phyloP scores from a whole-genome alignment of 2,888 invertebrate species.

The Agriopis marginaria region DNA sequence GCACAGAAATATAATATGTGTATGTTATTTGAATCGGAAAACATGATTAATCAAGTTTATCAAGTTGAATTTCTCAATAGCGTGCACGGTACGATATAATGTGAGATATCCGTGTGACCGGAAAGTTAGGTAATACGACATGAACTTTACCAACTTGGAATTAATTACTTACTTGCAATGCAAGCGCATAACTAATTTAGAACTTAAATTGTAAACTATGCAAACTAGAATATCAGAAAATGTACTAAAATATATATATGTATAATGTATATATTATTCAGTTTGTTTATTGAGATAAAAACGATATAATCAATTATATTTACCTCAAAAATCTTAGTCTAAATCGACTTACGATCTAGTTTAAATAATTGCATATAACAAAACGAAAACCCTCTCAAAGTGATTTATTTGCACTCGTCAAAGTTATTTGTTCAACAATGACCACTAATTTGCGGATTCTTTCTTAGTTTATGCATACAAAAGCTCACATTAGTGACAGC shows the following conservation, averaged over 20 bases:
- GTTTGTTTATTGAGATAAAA: too few species aligned
- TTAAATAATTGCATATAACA: slow-evolving; percentile 17
- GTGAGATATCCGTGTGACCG: slow-evolving; percentile 47
- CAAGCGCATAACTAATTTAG: not conserved
- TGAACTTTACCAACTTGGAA: slow-evolving; percentile 26
- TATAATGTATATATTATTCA: too few species aligned
- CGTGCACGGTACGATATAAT: slow-evolving; percentile 19
- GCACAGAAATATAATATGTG: slow-evolving; percentile 5
- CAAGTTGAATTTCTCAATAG: slow-evolving; percentile 36
- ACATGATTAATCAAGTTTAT: slow-evolving; percentile 34
- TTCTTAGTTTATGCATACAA: slow-evolving; percentile 56
- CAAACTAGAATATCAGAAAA: too few species aligned
- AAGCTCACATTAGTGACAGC: slow-evolving; percentile 64
- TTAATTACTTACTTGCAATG: slow-evolving; percentile 12
- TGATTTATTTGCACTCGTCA: slow-evolving; percentile 19
- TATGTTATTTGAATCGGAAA: slow-evolving; percentile 21
- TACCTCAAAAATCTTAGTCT: too few species aligned
- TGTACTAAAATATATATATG: too few species aligned
- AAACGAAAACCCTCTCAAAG: not conserved
- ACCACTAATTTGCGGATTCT: slow-evolving; percentile 54
- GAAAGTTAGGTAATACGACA: slow-evolving; percentile 29
- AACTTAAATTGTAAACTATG: not conserved
- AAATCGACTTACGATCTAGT: not conserved
- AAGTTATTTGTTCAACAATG: slow-evolving; percentile 30
- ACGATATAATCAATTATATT: too few species aligned